Evolutionary conservation across 2,113 vertebrate genomes (phyloP).

Genomic region (Terrapene triunguis): DNA sequence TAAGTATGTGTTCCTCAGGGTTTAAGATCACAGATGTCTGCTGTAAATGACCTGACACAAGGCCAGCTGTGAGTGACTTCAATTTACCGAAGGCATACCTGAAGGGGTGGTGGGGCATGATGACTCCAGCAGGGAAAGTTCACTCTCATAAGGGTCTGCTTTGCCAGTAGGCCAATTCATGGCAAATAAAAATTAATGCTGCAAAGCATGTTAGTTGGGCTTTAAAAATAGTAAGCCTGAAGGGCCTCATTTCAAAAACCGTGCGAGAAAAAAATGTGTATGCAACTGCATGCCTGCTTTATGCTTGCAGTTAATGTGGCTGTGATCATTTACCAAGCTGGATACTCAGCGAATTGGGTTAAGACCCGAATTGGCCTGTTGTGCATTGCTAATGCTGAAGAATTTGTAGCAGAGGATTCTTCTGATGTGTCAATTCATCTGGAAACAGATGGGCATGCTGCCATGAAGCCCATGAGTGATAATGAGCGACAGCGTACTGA

Average conservation of each 20-base stretch:
- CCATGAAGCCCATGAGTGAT: background rate
- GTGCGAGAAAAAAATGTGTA: background rate
- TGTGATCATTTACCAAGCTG: background rate
- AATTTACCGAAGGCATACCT: fast-evolving
- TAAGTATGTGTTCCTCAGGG: background rate
- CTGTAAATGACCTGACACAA: background rate
- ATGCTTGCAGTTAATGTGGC: background rate
- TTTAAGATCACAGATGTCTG: background rate
- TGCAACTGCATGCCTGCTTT: background rate
- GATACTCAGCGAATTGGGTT: background rate
- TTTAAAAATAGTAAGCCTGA: background rate
- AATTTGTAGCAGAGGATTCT: background rate
- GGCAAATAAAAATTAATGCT: background rate
- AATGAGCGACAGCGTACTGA: fast-evolving
- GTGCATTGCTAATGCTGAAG: fast-evolving
- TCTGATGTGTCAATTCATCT: fast-evolving
- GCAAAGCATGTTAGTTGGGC: background rate
- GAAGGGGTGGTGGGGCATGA: background rate
- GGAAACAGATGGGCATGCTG: fast-evolving
- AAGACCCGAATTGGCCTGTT: background rate
- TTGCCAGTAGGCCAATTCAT: background rate
- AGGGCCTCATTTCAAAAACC: fast-evolving
- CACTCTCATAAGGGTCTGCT: background rate
- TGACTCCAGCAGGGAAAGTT: background rate
- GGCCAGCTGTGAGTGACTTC: background rate